A percentile compares a stretch with the other conserved stretches of the same genome.
These are phyloP conservation scores for Agrilus cyanescens DNA, from an alignment of 2,888 invertebrate genomes.

Conservation along the genomic window DNA sequence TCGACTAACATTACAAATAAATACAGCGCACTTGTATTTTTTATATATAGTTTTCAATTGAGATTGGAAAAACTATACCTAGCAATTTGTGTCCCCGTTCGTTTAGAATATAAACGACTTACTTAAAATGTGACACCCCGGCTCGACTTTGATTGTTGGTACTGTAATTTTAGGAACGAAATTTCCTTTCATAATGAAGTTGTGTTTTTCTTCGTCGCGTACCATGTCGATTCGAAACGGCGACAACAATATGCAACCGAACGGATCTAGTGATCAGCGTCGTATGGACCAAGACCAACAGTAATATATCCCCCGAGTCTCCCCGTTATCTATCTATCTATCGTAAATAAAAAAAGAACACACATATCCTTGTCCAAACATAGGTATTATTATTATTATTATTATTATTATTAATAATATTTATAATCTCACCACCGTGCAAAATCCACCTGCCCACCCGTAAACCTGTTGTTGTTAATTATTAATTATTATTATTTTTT, in stretches of 20 bases:
- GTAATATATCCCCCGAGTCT: conserved; percentile 15
- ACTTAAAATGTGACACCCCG: too few relatives aligned
- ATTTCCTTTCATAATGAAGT: conserved; percentile 96
- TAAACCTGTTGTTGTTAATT: too few relatives aligned
- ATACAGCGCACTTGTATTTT: too few relatives aligned
- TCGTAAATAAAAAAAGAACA: conserved; percentile 8
- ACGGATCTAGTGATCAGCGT: conserved; percentile 21
- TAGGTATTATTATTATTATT: neutral
- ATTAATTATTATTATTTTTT: too few relatives aligned
- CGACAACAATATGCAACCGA: conserved; percentile 28
- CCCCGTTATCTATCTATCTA: conserved; percentile 10
- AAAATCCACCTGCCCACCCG: too few relatives aligned
- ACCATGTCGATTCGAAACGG: conserved; percentile 43
- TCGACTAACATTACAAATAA: too few relatives aligned
- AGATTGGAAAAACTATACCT: too few relatives aligned
- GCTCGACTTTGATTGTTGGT: neutral
- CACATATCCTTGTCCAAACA: conserved; percentile 12
- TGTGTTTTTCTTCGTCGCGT: conserved; percentile 88
- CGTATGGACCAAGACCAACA: conserved; percentile 23
- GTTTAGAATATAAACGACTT: too few relatives aligned
- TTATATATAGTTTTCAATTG: too few relatives aligned
- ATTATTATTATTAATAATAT: too few relatives aligned
- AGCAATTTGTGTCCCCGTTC: neutral
- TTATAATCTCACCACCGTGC: too few relatives aligned
- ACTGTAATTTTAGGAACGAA: conserved; percentile 62